Percentiles rank a stretch among this genome's conserved stretches.
Evolutionary conservation across 2,888 invertebrate genomes (phyloP).

Genomic region (Protophormia terraenovae): DNA sequence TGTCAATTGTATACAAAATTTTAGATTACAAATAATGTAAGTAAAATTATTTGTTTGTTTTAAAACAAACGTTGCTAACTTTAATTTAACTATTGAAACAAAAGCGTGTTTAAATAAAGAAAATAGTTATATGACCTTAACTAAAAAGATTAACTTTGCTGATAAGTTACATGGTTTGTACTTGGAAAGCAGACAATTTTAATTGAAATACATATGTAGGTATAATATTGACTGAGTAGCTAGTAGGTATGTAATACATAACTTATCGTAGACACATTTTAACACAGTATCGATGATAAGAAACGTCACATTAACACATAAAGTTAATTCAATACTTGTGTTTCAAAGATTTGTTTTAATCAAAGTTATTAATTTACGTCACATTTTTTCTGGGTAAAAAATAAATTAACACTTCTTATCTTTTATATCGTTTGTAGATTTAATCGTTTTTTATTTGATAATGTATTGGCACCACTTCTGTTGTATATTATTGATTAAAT

Average conservation of each 20-base stretch:
- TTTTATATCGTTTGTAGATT: neutral
- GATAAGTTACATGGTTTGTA: neutral
- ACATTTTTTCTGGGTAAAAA: neutral
- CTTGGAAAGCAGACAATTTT: neutral
- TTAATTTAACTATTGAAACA: neutral
- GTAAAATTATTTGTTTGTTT: neutral
- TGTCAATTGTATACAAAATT: neutral
- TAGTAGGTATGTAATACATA: neutral
- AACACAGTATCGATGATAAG: neutral
- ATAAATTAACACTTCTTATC: neutral
- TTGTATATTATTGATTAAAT: neutral
- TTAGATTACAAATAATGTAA: neutral
- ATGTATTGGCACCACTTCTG: neutral
- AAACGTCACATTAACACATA: slow-evolving; percentile 8
- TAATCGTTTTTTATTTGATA: neutral
- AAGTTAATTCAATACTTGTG: neutral
- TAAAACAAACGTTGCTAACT: neutral
- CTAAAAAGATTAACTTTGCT: neutral
- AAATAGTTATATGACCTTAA: neutral
- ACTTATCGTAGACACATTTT: neutral
- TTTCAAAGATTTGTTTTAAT: neutral
- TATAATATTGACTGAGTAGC: too few species aligned
- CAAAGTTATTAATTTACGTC: neutral
- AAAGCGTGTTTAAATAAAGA: neutral
- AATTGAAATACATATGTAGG: neutral